phyloP scores from a whole-genome alignment of 2,797 vertebrate genomes.

The Sebastolobus altivelis region DNA sequence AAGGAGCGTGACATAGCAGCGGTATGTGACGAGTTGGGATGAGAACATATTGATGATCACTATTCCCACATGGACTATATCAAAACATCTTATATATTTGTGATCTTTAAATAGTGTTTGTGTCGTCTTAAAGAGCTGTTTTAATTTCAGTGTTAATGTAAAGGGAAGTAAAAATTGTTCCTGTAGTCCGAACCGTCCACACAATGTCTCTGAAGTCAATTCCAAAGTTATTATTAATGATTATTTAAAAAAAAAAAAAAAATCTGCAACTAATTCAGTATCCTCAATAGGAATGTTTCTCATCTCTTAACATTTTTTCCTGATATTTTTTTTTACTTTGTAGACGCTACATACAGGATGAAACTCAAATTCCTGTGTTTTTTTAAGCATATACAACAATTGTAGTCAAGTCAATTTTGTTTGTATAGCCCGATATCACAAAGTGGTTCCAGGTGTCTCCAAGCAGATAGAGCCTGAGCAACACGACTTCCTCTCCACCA shows the following conservation, averaged over 20 bases:
- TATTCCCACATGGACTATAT: not conserved
- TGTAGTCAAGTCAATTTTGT: too few species aligned
- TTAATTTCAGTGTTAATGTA: not conserved
- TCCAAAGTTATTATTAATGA: not conserved
- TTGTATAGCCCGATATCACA: too few species aligned
- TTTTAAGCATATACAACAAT: not conserved
- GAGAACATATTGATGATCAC: not conserved
- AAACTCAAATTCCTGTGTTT: not conserved
- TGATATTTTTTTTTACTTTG: not conserved
- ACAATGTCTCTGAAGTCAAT: not conserved
- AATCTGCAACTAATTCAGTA: not conserved
- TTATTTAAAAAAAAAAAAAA: not conserved
- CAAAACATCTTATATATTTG: not conserved
- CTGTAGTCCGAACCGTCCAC: fast-evolving
- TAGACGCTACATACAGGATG: not conserved
- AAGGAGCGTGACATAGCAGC: too few species aligned
- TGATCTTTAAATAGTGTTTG: not conserved
- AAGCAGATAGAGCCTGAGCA: too few species aligned
- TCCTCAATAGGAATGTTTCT: not conserved
- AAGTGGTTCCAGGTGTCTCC: too few species aligned
- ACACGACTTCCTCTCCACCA: too few species aligned
- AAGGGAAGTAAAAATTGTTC: not conserved
- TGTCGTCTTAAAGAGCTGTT: not conserved
- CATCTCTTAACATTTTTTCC: not conserved
- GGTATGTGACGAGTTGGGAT: too few species aligned